Evolutionary conservation across 2,888 invertebrate species (phyloP), one percentile per base, ranked within the genome.

Genomic region (Epirrhoe alternata): DNA sequence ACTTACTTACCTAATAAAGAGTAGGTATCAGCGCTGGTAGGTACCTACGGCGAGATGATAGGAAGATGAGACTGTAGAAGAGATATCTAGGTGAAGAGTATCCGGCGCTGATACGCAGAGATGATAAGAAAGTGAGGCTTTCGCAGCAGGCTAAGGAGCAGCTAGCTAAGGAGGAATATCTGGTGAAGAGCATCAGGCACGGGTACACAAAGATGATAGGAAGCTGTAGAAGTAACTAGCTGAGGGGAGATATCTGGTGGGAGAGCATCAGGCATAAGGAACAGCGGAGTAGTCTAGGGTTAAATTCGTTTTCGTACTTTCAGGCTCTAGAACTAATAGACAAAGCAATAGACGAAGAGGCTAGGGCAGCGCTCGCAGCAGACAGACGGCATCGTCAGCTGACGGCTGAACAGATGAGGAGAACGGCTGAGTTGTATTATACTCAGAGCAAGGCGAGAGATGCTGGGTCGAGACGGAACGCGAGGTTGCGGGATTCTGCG

Each of bases 331-430:
- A 83, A 0, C 33, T 88, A 31, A 69, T 88, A 38, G 85, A 84
- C 54, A 87, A 82, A 42, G 86, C 82, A 0, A 45, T 89, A 16
- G 86, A 88, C 45, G 86, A 85, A 5, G 85, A 86, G 17, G 83
- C 86, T 1, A 81, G 89, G 0, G 74, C 82, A 4, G 74, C 77
- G 1, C 75, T 89, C 1, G 92, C 89, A 0, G 86, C 88, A 0
- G 87, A 89, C 61, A 74, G 86, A 3, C 84, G 92, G 0, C 61
- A 69, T 38, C 78, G 83, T 7, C 77, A 82, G 8, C 70, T 72
- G 0, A 81, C 77, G 17, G 85, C 84, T 0, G 86, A 87, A 10
- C 78, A 85, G 64, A 80, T 83, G 73, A 76, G 80, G 16, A 77
- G 76, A 10, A 74, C 73, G 17, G 61, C 84, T 0, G 86, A 87